These are phyloP conservation scores for Lydus trimaculatus DNA, from an alignment of 2,888 invertebrate species.

Conservation along the genomic window DNA sequence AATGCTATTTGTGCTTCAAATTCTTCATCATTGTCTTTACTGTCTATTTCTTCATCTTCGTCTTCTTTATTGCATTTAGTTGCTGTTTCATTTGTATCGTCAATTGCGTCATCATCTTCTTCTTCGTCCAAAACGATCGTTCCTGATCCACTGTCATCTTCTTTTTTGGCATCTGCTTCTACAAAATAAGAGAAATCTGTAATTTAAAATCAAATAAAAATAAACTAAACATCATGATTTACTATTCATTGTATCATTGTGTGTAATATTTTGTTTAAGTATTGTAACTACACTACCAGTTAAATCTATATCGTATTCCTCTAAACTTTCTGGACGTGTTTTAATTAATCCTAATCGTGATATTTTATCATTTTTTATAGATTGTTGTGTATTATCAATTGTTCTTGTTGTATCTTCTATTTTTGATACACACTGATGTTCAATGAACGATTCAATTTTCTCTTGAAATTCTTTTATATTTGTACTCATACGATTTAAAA, in stretches of 20 bases:
- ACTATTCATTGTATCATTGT: not conserved
- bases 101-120: not conserved
- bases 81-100: too few relatives aligned
- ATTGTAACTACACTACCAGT: not conserved
- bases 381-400: not conserved
- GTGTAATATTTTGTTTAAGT: not conserved
- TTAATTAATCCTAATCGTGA: conserved; percentile 9
- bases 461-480: not conserved
- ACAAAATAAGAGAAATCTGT: not conserved
- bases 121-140: not conserved
- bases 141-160: not conserved
- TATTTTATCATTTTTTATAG: not conserved
- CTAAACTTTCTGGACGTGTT: conserved; percentile 2
- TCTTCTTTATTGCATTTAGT: not conserved
- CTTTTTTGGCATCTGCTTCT: conserved; percentile 7
- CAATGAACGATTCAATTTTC: not conserved
- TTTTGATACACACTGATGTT: not conserved
- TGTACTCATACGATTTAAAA: not conserved
- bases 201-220: not conserved
- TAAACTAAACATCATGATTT: not conserved
- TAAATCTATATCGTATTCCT: conserved; percentile 6
- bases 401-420: not conserved
- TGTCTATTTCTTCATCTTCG: not conserved
- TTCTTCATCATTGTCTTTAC: too few relatives aligned
- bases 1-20: not conserved